A percentile compares a stretch with the other conserved stretches of the same genome.
These are phyloP conservation scores for Marisa cornuarietis DNA, from an alignment of 1,140 invertebrate genomes.

Conservation along the genomic window DNA sequence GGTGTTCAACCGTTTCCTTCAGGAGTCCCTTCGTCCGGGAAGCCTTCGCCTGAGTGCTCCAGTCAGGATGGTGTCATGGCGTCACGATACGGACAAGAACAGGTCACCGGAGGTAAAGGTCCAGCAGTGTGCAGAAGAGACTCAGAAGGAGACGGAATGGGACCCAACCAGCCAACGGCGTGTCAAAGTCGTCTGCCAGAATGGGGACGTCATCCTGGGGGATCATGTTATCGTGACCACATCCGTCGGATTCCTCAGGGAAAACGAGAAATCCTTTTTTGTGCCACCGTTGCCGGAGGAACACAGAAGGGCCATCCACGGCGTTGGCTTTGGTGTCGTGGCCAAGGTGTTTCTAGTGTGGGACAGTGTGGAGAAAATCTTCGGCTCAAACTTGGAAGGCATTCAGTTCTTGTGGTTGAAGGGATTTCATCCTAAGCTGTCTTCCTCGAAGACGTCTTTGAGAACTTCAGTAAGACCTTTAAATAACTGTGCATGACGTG, in stretches of 20 bases:
- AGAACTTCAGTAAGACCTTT: not conserved
- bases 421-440: not conserved
- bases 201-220: conserved; percentile 5
- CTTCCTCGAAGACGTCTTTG: not conserved
- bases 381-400: conserved; percentile 7
- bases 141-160: not conserved
- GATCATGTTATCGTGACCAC: conserved; percentile 23
- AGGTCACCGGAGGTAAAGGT: not conserved
- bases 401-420: conserved; percentile 17
- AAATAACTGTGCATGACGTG: no score
- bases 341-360: conserved; percentile 20
- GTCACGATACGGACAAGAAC: no score
- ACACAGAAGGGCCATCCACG: not conserved
- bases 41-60: not conserved
- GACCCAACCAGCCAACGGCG: not conserved
- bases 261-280: conserved; percentile 8
- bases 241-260: conserved; percentile 11
- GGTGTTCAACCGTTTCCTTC: conserved; percentile 4
- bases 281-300: conserved; percentile 5
- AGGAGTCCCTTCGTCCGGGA: not conserved
- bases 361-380: conserved; percentile 3
- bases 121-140: not conserved
- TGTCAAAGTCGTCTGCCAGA: conserved; percentile 8
- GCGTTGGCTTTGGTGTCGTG: conserved; percentile 11
- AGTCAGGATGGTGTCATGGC: conserved; percentile 11